Percentiles rank a stretch among this genome's conserved stretches.
Evolutionary conservation across 2,888 invertebrate genomes (phyloP).

Genomic region (Cantharis rufa): DNA sequence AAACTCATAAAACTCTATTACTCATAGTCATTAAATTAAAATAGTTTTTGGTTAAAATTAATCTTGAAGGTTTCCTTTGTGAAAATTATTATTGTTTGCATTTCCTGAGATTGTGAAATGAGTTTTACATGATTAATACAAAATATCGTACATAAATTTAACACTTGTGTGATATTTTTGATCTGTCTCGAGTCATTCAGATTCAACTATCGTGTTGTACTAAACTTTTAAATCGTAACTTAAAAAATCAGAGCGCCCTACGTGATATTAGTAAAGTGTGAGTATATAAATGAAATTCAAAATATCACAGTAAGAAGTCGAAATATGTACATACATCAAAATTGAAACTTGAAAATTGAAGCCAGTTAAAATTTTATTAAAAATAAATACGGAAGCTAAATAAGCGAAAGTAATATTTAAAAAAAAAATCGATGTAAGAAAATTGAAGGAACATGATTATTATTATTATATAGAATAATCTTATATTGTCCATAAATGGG

Average conservation of each 20-base stretch:
- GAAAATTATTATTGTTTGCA: not conserved
- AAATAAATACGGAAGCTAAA: conserved; percentile 32
- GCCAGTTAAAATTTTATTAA: conserved; percentile 30
- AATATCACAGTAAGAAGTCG: not conserved
- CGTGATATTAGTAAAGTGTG: not conserved
- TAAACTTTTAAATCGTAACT: not conserved
- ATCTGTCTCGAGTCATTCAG: not conserved
- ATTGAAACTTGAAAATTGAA: conserved; percentile 7
- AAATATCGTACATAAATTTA: not conserved
- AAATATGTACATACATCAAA: not conserved
- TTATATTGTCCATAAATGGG: conserved; percentile 50
- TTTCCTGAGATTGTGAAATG: not conserved
- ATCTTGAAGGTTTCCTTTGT: not conserved
- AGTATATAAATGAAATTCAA: not conserved
- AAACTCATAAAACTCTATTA: too few relatives aligned
- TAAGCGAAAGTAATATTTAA: conserved; percentile 32
- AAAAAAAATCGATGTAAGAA: conserved; percentile 1
- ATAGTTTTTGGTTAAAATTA: not conserved
- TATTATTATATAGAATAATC: conserved; percentile 17
- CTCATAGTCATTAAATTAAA: too few relatives aligned
- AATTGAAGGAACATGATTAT: conserved; percentile 26
- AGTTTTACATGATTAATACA: not conserved
- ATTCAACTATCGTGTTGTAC: not conserved
- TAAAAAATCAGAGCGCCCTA: not conserved
- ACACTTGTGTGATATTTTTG: not conserved